These are phyloP conservation scores for Xenotilapia leptura DNA, from an alignment of 2,113 vertebrate genomes.

Conservation along the genomic window DNA sequence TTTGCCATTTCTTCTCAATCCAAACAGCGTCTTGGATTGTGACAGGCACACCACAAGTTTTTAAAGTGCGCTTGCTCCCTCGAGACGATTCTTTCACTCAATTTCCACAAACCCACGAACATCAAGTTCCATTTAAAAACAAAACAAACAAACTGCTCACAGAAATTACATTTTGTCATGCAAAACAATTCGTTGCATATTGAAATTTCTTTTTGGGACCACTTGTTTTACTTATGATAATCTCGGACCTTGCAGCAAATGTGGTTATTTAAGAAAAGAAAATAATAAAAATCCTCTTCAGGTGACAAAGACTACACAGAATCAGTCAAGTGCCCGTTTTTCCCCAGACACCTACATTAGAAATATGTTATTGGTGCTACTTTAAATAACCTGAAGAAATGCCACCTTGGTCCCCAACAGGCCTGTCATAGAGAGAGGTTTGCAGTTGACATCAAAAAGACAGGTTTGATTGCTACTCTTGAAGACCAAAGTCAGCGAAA, in stretches of 20 bases:
- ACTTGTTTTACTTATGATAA: slow-evolving; percentile 23
- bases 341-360: slow-evolving; percentile 22
- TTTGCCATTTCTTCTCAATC: slow-evolving; percentile 24
- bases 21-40: slow-evolving; percentile 18
- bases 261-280: neutral
- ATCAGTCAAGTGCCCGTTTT: slow-evolving; percentile 24
- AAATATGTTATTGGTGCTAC: slow-evolving; percentile 39
- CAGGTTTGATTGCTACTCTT: neutral
- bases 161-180: slow-evolving; percentile 38
- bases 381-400: slow-evolving; percentile 27
- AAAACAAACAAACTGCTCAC: neutral
- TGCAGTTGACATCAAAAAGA: neutral
- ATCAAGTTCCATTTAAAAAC: slow-evolving; percentile 8
- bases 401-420: slow-evolving; percentile 2
- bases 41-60: slow-evolving; percentile 40
- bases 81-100: slow-evolving; percentile 12
- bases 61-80: slow-evolving; percentile 67
- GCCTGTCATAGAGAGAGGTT: neutral
- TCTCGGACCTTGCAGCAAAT: slow-evolving; percentile 12
- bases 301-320: neutral
- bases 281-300: neutral
- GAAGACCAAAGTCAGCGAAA: neutral
- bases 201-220: slow-evolving; percentile 56
- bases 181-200: slow-evolving; percentile 53
- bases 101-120: neutral